Base-by-base conservation (phyloP, 1,140 invertebrate species). In the Xylocopa sonorina region DNA sequence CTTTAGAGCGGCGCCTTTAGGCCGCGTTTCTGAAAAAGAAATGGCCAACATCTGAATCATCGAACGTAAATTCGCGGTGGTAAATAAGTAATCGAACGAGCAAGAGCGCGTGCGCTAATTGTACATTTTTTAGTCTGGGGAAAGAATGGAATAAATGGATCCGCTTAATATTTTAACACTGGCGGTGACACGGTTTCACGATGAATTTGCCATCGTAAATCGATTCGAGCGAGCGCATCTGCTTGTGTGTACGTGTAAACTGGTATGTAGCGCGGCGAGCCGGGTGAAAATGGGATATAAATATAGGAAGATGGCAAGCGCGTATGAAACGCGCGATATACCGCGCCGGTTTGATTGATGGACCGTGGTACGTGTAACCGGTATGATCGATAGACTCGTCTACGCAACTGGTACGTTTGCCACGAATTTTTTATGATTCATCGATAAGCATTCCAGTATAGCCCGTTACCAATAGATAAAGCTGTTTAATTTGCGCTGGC, bases 11-110 rank as follows among this genome's bases (percentile, higher is more conserved):
- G 74, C 69, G 74, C 73, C 69, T 84, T 81, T 67, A 74, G 71
- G 41, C 73, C 74, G 69, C 69, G 82, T 84, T 85, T 84, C 79
- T 81, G 72, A 84, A 81, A n/a, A n/a, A n/a, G n/a, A n/a, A n/a
- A n/a, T n/a, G n/a, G n/a, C n/a, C n/a, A n/a, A n/a, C n/a, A n/a
- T n/a, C n/a, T 4, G 24, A 27, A 24, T 24, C 12, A 50, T 66
- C 34, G 24, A 51, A 12, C 24, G 18, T 58, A 6, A 77, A 2
- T 29, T 16, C 38, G 38, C 64, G 38, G 5, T 48, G 2, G 38
- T 10, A 21, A 9, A 64, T 4, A 66, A 50, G 0, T n/a, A 57
- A 14, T 38, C 2, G 21, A 62, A 62, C n/a, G n/a, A 43, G 18
- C 14, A 27, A 18, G 18, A 18, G n/a, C 53, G 14, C 27, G 27